A percentile compares a stretch with the other conserved stretches of the same genome.
phyloP scores from a whole-genome alignment of 2,797 vertebrate species.

The Falco berigora region DNA sequence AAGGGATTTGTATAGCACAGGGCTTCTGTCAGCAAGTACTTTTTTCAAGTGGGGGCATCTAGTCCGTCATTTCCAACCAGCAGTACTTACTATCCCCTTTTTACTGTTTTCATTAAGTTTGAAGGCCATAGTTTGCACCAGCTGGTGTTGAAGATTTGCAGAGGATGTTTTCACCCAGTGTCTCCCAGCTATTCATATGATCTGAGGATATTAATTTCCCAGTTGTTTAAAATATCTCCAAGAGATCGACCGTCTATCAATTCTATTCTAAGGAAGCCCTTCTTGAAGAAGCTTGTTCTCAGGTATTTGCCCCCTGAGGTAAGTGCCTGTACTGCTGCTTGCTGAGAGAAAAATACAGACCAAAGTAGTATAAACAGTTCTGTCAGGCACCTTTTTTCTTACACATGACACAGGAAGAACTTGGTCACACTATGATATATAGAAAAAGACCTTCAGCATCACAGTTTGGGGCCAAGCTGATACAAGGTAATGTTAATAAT shows the following conservation, averaged over 20 bases:
- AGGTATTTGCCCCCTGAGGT: constrained; percentile 81
- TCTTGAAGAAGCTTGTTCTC: constrained; percentile 78
- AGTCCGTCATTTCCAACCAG: not conserved
- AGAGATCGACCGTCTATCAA: constrained; percentile 84
- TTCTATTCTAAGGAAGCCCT: constrained; percentile 80
- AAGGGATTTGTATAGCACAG: not conserved
- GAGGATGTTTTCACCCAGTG: constrained; percentile 79
- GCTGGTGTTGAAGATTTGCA: constrained; percentile 86
- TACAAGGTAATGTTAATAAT: constrained; percentile 23
- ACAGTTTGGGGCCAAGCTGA: not conserved
- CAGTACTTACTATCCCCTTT: not conserved
- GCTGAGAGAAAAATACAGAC: not conserved
- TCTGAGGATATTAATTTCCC: constrained; percentile 77
- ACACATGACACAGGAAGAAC: constrained; percentile 74
- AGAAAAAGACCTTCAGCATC: constrained; percentile 21
- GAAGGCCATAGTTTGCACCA: constrained; percentile 82
- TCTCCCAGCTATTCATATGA: constrained; percentile 78
- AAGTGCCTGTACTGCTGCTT: not conserved
- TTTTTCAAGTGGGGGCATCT: not conserved
- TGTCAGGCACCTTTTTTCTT: not conserved
- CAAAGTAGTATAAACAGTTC: not conserved
- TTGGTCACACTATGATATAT: constrained; percentile 47
- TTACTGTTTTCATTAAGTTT: constrained; percentile 74
- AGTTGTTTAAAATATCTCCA: constrained; percentile 85
- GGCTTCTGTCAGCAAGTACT: not conserved